Base-by-base conservation (phyloP, 1,140 invertebrate species). In the Monomorium pharaonis region DNA sequence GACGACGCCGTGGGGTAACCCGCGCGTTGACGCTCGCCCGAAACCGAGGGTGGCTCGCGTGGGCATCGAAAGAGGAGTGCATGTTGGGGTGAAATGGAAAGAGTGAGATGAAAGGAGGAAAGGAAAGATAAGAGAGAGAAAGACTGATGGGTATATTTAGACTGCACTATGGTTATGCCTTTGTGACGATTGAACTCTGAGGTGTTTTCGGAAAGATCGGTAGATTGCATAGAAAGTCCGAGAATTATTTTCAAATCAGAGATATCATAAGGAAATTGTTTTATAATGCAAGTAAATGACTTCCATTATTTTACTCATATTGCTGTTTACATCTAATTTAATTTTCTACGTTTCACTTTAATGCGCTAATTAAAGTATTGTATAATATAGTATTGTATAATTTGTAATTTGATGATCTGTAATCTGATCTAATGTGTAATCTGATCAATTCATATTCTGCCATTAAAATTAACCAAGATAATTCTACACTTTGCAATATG, bases 21-120 rank as follows among this genome's bases (percentile, higher is more conserved):
- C 56, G 54, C 47, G 49, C 30, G 51, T 58, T 72, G 65, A 85
- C 80, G 85, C 18, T 90, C 60, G 74, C 44, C 76, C 83, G 60
- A 90, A 90, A 75, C 47, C 63, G 69, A 69, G 88, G 83, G 88
- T 85, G 51, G 60, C 72, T 58, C 2, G 76, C 84, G 86, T 42
- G 75, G 74, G 51, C 69, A 81, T 84, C 83, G 86, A 89, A 56
- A 75, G 77, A 83, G 69, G 63, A 86, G 44, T 47, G 54, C 44
- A n/a, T 33, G 30, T 62, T 14, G 9, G 21, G 9, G 56, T 37
- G 14, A 33, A 9, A 60, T 0, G 51, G 18, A 24, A 4, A 74
- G 54, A 74, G 5, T 30, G 1, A n/a, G 16, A 44, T n/a, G 30
- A 4, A 1, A 51, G 27, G n/a, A 14, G 42, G n/a, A n/a, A 1